Evolutionary conservation across 2,113 vertebrate species (phyloP).

Genomic region (Gymnocephalus cernua): DNA sequence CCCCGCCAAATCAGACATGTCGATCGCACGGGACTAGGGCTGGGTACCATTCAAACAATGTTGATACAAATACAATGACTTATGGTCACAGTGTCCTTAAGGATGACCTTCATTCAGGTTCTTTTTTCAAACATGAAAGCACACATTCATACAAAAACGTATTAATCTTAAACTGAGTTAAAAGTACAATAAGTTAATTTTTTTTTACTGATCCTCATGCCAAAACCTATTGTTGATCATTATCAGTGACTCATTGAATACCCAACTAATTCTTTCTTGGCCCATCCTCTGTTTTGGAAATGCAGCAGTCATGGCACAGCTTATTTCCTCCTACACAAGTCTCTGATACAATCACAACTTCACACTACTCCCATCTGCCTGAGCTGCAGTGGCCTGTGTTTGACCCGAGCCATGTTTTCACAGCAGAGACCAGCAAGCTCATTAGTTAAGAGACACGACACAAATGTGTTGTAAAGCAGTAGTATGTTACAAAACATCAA

Average conservation of each 20-base stretch:
- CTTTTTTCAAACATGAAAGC: background rate
- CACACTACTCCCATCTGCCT: slow-evolving; percentile 23
- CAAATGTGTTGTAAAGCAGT: background rate
- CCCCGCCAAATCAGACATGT: too few relatives aligned
- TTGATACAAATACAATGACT: too few relatives aligned
- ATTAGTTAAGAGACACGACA: background rate
- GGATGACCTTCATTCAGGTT: background rate
- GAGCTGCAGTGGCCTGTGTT: background rate
- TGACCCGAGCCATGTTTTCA: slow-evolving; percentile 9
- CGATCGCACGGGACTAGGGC: too few relatives aligned
- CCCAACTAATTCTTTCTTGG: background rate
- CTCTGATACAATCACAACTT: slow-evolving; percentile 31
- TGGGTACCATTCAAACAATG: too few relatives aligned
- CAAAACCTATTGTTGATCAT: slow-evolving; percentile 12
- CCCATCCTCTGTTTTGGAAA: background rate
- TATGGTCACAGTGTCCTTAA: background rate
- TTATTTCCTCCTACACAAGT: slow-evolving; percentile 18
- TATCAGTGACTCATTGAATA: background rate
- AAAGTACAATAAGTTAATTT: background rate
- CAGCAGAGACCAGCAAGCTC: background rate
- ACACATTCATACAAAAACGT: background rate
- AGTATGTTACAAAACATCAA: background rate
- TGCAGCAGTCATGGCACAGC: background rate
- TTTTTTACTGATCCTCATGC: background rate
- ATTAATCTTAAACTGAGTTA: background rate